Evolutionary conservation across 2,113 vertebrate genomes (phyloP), one percentile per base, ranked within the genome.

Genomic region (Dendropsophus ebraccatus): DNA sequence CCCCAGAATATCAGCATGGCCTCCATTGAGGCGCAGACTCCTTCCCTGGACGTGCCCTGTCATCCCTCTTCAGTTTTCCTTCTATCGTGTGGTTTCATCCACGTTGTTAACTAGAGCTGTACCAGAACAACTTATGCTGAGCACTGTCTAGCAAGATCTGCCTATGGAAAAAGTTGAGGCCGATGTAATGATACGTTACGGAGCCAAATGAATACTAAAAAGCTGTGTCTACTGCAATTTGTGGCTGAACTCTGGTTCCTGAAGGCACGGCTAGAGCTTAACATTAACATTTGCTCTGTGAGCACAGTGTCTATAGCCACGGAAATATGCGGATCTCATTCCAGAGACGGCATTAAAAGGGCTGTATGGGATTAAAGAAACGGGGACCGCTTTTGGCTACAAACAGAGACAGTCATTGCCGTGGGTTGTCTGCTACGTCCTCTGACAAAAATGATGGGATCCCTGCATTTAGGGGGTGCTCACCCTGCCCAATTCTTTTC

Each of bases 61-160:
- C 73, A 49, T 50, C 17, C 50, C 50, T 17, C 41, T 25, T 25
- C n/a, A 28, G 1, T 30, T 21, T n/a, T 50, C 23, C 12, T 47
- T 73, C 35, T 73, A 12, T 9, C 5, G 6, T 37, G 30, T 70
- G 30, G 4, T 13, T 32, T 32, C 37, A 37, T 37, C 65, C 14
- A 30, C 35, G 17, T 49, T 47, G 11, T 50, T 75, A 17, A 75
- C n/a, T 16, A 8, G 47, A 75, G 73, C 73, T 50, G 47, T 50
- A 49, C 45, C 73, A 50, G 73, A 50, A 75, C 73, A 75, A 75
- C 16, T 75, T 49, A 16, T 50, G 45, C 73, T 30, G 45, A 75
- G 30, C 25, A 8, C 45, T 75, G 73, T 30, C 47, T 75, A 75
- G 73, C 73, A 28, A 8, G 47, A 75, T n/a, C 47, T 50, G 73